Evolutionary conservation across 2,113 vertebrate genomes (phyloP).

Genomic region (Nansenia antarctica): DNA sequence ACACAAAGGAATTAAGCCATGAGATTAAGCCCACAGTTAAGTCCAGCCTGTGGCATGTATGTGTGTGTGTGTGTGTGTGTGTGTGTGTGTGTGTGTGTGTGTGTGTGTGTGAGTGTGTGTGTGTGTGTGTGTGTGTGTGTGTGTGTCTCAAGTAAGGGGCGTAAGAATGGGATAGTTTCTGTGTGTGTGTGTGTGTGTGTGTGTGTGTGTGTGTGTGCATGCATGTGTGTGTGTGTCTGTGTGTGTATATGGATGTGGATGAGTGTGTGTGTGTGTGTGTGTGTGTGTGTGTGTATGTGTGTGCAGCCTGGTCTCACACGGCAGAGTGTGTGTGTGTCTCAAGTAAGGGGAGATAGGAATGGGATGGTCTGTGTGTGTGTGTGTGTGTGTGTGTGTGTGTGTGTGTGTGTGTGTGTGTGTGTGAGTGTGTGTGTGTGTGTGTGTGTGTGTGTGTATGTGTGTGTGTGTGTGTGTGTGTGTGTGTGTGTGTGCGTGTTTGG

Average conservation of each 20-base stretch:
- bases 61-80: neutral
- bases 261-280: neutral
- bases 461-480: neutral
- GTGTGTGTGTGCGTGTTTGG: neutral
- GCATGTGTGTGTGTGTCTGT: neutral
- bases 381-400: neutral
- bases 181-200: too few species aligned
- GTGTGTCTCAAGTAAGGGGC: too few species aligned
- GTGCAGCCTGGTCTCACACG: too few species aligned
- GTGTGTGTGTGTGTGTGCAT: neutral
- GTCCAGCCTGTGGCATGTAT: too few species aligned
- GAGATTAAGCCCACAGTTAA: too few species aligned
- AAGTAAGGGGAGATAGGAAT: too few species aligned
- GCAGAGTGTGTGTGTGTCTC: neutral
- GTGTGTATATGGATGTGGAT: neutral
- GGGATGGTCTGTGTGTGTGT: conserved; percentile 1
- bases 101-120: neutral
- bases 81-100: conserved; percentile 4
- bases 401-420: neutral
- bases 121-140: neutral
- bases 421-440: neutral
- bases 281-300: neutral
- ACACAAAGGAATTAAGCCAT: too few species aligned
- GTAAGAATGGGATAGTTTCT: too few species aligned
- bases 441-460: neutral